Percentiles rank a stretch among this genome's conserved stretches.
These are phyloP conservation scores for Drosophila nigrodunni DNA, from an alignment of 1,140 invertebrate species.

Conservation along the genomic window DNA sequence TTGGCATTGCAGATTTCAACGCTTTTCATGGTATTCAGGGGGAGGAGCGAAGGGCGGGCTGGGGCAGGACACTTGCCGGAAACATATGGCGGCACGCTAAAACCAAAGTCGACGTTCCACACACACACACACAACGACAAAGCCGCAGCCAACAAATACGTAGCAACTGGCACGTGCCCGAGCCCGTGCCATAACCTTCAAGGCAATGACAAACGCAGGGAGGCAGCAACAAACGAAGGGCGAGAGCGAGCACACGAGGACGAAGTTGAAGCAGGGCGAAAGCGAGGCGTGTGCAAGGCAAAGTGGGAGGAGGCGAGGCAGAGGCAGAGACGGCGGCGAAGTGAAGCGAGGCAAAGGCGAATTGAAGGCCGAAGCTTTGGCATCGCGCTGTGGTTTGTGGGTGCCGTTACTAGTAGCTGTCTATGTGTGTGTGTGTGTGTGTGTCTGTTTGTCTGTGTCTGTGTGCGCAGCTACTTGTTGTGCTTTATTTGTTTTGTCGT, in stretches of 20 bases:
- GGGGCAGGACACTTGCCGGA: conserved; percentile 75
- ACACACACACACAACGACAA: conserved; percentile 31
- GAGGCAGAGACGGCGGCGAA: neutral
- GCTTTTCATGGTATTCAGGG: conserved; percentile 66
- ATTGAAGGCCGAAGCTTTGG: conserved; percentile 18
- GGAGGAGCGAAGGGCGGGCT: neutral
- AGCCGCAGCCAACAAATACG: conserved; percentile 65
- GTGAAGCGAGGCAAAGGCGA: conserved; percentile 15
- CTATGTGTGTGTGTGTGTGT: conserved; percentile 1
- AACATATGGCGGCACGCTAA: conserved; percentile 81
- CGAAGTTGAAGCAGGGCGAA: conserved; percentile 24
- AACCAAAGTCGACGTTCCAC: conserved; percentile 68
- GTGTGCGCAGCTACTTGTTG: conserved; percentile 64
- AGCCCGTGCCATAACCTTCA: conserved; percentile 71
- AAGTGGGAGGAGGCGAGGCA: conserved; percentile 1
- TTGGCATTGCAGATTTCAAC: conserved; percentile 77
- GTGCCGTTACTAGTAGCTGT: conserved; percentile 5
- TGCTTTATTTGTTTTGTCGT: conserved; percentile 78
- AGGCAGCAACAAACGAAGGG: conserved; percentile 17
- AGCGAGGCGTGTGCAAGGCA: neutral
- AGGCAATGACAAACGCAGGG: conserved; percentile 34
- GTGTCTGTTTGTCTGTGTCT: neutral
- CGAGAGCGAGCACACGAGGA: conserved; percentile 45
- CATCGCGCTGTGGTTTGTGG: conserved; percentile 25
- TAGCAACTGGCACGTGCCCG: conserved; percentile 68